These are phyloP conservation scores for Lagopus muta DNA, from an alignment of 2,113 vertebrate species.

Conservation along the genomic window DNA sequence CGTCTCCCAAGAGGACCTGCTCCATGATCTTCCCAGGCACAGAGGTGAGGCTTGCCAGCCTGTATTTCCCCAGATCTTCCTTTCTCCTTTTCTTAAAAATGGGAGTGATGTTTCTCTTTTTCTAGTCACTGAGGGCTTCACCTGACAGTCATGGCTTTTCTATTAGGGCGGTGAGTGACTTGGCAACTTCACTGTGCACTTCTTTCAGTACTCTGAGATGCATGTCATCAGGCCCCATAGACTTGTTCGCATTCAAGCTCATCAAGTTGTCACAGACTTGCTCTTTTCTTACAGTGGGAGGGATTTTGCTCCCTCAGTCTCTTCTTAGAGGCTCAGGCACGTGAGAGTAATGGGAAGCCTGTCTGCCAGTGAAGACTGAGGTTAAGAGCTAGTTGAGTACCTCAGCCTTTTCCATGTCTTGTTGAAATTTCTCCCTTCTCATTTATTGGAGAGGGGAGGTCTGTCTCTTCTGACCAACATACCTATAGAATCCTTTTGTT, in stretches of 20 bases:
- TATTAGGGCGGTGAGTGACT: neutral
- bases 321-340: neutral
- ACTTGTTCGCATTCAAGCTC: neutral
- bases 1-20: too few relatives aligned
- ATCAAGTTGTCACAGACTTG: neutral
- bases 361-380: neutral
- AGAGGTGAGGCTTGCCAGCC: too few relatives aligned
- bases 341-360: neutral
- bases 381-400: neutral
- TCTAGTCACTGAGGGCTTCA: too few relatives aligned
- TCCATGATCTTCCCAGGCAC: too few relatives aligned
- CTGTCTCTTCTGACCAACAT: neutral
- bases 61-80: too few relatives aligned
- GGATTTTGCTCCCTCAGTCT: neutral
- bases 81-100: too few relatives aligned
- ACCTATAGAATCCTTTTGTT: neutral
- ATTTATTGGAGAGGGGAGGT: neutral
- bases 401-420: neutral
- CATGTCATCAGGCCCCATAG: neutral
- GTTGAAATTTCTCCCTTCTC: neutral
- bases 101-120: too few relatives aligned
- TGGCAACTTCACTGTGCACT: neutral
- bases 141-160: neutral
- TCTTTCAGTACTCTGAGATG: neutral
- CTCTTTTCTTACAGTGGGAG: neutral